A percentile compares a stretch with the other conserved stretches of the same genome.
These are phyloP conservation scores for Sinosuthora webbiana DNA, from an alignment of 2,113 vertebrate genomes.

Conservation along the genomic window DNA sequence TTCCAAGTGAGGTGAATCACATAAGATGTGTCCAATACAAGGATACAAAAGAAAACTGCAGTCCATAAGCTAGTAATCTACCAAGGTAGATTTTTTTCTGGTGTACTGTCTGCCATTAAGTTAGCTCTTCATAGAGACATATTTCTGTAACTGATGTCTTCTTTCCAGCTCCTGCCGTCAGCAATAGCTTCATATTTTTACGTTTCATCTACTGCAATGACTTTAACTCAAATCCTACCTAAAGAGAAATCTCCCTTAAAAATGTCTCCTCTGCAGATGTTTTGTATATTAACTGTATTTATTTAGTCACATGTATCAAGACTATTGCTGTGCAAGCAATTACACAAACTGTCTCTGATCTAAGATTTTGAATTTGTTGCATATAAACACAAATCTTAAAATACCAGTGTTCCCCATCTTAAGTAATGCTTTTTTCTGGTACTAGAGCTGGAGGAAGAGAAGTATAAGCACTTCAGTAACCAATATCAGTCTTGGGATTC, in stretches of 20 bases:
- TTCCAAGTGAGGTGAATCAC: not conserved
- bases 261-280: not conserved
- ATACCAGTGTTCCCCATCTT: not conserved
- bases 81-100: not conserved
- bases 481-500: not conserved
- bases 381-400: not conserved
- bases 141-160: not conserved
- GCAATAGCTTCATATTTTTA: not conserved
- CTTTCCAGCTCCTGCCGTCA: not conserved
- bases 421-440: not conserved
- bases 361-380: not conserved
- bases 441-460: not conserved
- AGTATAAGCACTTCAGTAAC: not conserved
- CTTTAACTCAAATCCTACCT: not conserved
- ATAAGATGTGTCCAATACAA: not conserved
- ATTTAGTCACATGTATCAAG: not conserved
- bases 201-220: not conserved
- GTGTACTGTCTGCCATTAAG: not conserved
- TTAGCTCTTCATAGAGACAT: not conserved
- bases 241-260: not conserved
- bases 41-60: not conserved
- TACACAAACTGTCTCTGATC: not conserved
- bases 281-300: not conserved
- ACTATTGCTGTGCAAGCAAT: not conserved
- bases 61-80: not conserved